These are phyloP conservation scores for Melanotaenia trifasciata DNA, from an alignment of 2,797 vertebrate species.

Conservation along the genomic window DNA sequence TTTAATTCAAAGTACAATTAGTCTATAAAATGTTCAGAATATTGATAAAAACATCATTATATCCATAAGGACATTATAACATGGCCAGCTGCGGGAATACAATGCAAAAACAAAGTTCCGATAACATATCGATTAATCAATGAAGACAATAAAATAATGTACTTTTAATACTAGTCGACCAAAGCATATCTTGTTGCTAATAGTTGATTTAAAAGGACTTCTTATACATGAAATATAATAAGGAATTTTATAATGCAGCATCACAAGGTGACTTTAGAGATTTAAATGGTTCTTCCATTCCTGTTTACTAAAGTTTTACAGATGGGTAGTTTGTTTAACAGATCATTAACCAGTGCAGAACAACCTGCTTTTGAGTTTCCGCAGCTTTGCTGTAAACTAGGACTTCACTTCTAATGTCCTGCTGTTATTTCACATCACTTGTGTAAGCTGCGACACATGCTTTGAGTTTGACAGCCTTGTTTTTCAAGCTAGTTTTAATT, in stretches of 20 bases:
- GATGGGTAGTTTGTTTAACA: background rate
- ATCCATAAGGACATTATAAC: background rate
- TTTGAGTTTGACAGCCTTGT: background rate
- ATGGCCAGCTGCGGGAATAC: background rate
- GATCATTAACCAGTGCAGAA: background rate
- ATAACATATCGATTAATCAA: background rate
- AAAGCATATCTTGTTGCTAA: background rate
- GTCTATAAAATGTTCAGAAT: too few species aligned
- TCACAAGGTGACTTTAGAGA: background rate
- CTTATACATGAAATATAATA: background rate
- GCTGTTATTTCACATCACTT: constrained; percentile 14
- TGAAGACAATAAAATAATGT: background rate
- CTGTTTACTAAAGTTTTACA: background rate
- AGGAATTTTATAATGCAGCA: background rate
- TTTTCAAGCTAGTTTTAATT: constrained; percentile 8
- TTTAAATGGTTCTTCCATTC: background rate
- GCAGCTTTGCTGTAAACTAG: background rate
- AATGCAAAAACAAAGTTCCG: background rate
- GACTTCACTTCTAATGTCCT: background rate
- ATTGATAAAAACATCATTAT: background rate
- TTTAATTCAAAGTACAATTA: too few species aligned
- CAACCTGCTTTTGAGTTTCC: background rate
- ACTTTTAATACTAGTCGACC: too few species aligned
- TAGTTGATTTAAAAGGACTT: background rate
- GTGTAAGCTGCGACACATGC: constrained; percentile 5